Percentiles rank a stretch among this genome's conserved stretches.
phyloP scores from a whole-genome alignment of 2,888 invertebrate genomes.

The Drosophila picticornis region DNA sequence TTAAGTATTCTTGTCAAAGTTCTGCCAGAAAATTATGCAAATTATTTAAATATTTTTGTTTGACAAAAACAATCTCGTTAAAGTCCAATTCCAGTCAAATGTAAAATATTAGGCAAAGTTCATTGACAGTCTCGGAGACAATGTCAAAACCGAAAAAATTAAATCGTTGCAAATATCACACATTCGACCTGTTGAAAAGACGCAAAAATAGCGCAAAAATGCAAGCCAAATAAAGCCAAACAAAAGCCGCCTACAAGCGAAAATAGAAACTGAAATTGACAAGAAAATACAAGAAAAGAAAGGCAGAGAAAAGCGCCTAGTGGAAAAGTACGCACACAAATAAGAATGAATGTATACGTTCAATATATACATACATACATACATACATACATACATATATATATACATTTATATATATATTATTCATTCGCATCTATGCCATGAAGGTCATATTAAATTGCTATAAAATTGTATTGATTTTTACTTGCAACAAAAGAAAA shows the following conservation, averaged over 20 bases:
- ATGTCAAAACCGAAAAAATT: constrained; percentile 60
- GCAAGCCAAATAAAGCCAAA: constrained; percentile 58
- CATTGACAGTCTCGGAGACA: constrained; percentile 55
- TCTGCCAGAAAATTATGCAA: background rate
- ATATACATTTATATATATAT: constrained; percentile 20
- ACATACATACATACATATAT: constrained; percentile 14
- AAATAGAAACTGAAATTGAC: constrained; percentile 5
- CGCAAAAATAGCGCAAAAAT: constrained; percentile 31
- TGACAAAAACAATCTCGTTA: background rate
- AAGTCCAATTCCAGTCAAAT: constrained; percentile 1
- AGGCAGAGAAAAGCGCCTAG: constrained; percentile 35
- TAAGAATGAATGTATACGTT: constrained; percentile 30
- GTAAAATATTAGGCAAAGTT: constrained; percentile 25
- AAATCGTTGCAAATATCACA: constrained; percentile 25
- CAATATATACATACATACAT: constrained; percentile 32
- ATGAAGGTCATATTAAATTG: constrained; percentile 85
- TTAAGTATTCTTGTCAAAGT: background rate
- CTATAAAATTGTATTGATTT: constrained; percentile 84
- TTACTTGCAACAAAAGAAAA: constrained; percentile 79
- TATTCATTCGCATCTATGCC: constrained; percentile 64
- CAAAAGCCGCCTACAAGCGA: constrained; percentile 64
- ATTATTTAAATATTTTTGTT: background rate
- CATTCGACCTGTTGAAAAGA: constrained; percentile 69
- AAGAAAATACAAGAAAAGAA: constrained; percentile 28
- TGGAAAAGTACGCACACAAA: constrained; percentile 34